Evolutionary conservation across 2,797 vertebrate species (phyloP).

Genomic region (Diglossa cyanea): DNA sequence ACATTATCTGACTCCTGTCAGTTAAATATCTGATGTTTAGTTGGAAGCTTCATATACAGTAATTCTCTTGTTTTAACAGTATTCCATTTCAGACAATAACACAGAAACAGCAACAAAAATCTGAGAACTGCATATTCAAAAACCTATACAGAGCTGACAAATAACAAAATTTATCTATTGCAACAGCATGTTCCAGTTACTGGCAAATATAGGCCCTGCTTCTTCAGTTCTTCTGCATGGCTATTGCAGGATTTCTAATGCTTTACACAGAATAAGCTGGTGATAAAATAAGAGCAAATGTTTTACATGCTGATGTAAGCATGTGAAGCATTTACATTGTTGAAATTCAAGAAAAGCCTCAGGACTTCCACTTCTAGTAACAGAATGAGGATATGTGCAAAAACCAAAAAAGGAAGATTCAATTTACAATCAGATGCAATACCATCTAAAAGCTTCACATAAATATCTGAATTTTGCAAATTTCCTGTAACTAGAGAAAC

Average conservation of each 20-base stretch:
- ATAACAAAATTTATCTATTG: rapidly evolving
- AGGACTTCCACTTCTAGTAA: not conserved
- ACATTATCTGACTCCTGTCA: not conserved
- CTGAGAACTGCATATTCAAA: not conserved
- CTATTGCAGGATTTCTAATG: not conserved
- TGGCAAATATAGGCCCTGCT: not conserved
- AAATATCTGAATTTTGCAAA: not conserved
- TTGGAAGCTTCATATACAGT: not conserved
- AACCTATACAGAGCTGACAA: not conserved
- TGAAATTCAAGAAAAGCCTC: not conserved
- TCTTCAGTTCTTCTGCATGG: not conserved
- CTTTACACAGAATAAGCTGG: not conserved
- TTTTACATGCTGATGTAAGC: not conserved
- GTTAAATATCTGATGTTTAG: not conserved
- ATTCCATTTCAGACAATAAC: not conserved
- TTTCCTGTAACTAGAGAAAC: not conserved
- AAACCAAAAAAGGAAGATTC: not conserved
- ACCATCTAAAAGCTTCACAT: not conserved
- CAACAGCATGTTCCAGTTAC: not conserved
- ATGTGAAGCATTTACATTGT: not conserved
- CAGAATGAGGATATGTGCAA: not conserved
- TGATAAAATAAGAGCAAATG: not conserved
- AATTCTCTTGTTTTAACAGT: not conserved
- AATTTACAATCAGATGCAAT: not conserved
- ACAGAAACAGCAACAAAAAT: not conserved